Evolutionary conservation across 2,888 invertebrate species (phyloP).

Genomic region (Euplexia lucipara): DNA sequence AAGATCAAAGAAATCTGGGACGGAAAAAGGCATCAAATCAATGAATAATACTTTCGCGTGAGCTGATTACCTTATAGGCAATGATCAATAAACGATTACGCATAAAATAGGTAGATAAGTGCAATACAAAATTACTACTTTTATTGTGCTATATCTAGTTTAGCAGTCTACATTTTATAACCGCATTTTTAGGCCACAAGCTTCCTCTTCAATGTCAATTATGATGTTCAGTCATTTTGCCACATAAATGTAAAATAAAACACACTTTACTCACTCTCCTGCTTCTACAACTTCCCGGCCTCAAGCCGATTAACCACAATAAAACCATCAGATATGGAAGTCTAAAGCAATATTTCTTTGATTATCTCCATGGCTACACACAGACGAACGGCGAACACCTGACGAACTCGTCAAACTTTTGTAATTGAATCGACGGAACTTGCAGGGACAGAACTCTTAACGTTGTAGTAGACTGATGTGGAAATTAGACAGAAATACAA

Average conservation of each 20-base stretch:
- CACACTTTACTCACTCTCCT: background rate
- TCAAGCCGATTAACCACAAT: constrained; percentile 32
- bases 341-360: constrained; percentile 57
- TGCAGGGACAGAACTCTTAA: constrained; percentile 83
- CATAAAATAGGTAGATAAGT: too few species aligned
- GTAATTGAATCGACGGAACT: constrained; percentile 87
- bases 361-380: constrained; percentile 59
- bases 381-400: constrained; percentile 71
- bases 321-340: constrained; percentile 55
- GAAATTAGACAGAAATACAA: constrained; percentile 9
- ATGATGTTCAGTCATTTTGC: background rate
- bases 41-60: too few species aligned
- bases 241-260: background rate
- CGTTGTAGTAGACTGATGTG: background rate
- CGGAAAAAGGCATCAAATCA: too few species aligned
- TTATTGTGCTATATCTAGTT: too few species aligned
- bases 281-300: constrained; percentile 1
- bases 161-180: too few species aligned
- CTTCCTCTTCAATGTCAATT: background rate
- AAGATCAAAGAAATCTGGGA: too few species aligned
- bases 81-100: too few species aligned
- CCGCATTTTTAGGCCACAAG: too few species aligned
- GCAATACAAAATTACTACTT: too few species aligned
- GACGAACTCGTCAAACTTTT: constrained; percentile 87
- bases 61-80: too few species aligned